Percentiles rank a stretch among this genome's conserved stretches.
Conservation (phyloP, 2,113 vertebrate species). For the Arizona elegans region DNA sequence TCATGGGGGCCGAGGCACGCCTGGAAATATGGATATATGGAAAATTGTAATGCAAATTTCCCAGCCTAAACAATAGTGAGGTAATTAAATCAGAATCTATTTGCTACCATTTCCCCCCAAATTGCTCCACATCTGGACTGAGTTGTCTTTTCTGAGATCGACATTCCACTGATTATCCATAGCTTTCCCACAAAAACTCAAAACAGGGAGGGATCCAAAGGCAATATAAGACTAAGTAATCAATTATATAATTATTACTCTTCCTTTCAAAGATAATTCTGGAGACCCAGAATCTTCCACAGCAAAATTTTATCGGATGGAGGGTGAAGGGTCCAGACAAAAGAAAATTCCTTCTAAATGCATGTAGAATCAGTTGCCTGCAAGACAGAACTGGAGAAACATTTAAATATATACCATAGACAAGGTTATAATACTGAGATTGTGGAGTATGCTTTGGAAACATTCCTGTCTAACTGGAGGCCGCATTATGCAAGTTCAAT, state of each 20-base stretch:
- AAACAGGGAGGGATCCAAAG: not conserved
- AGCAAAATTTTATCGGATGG: not conserved
- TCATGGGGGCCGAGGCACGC: too few relatives aligned
- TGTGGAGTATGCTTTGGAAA: not conserved
- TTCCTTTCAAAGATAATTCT: not conserved
- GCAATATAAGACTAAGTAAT: not conserved
- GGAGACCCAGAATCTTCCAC: not conserved
- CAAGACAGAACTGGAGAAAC: not conserved
- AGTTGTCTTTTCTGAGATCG: not conserved
- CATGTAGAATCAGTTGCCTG: not conserved
- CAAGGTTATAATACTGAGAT: not conserved
- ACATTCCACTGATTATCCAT: not conserved
- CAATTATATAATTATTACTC: not conserved
- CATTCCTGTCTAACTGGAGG: not conserved
- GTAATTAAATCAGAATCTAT: not conserved
- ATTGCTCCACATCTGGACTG: not conserved
- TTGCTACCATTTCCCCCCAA: not conserved
- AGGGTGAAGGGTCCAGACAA: not conserved
- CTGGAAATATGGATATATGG: not conserved
- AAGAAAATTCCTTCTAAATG: not conserved
- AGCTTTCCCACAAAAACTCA: not conserved
- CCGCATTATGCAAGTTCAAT: not conserved
- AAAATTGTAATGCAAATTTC: not conserved
- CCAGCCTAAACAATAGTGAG: not conserved
- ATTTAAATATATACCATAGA: not conserved